Conservation (phyloP, 1,140 invertebrate species). For the Drosophila bifasciata region DNA sequence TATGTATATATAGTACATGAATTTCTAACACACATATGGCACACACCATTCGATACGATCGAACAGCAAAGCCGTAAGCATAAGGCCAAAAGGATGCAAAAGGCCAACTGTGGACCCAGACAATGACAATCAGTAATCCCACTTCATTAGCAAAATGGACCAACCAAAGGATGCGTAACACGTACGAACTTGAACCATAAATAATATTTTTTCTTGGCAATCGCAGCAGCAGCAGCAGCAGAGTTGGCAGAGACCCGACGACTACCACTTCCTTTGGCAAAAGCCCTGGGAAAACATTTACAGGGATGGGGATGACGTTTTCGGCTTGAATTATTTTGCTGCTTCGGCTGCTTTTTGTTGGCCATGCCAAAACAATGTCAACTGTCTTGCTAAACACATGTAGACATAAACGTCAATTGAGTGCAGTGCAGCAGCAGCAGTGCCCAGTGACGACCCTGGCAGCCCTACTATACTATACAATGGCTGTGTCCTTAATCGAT, state of each 20-base stretch:
- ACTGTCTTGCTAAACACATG: slow-evolving; percentile 83
- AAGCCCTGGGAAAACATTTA: slow-evolving; percentile 69
- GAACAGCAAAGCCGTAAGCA: not conserved
- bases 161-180: slow-evolving; percentile 54
- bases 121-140: slow-evolving; percentile 40
- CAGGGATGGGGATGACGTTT: slow-evolving; percentile 56
- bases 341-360: slow-evolving; percentile 60
- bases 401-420: slow-evolving; percentile 82
- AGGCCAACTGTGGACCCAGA: slow-evolving; percentile 17
- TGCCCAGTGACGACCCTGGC: slow-evolving; percentile 29
- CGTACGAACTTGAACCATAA: slow-evolving; percentile 64
- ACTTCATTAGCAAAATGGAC: slow-evolving; percentile 61
- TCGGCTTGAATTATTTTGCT: slow-evolving; percentile 58
- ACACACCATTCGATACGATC: no score
- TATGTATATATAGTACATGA: no score
- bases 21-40: no score
- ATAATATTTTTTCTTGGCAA: slow-evolving; percentile 61
- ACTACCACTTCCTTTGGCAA: slow-evolving; percentile 52
- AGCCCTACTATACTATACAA: slow-evolving; percentile 8
- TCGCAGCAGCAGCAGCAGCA: no score
- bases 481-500: slow-evolving; percentile 77
- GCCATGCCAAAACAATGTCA: slow-evolving; percentile 75
- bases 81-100: slow-evolving; percentile 2
- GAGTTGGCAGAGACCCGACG: slow-evolving; percentile 5
- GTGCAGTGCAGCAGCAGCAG: no score